phyloP scores from a whole-genome alignment of 2,888 invertebrate species.

The Pterostichus madidus region DNA sequence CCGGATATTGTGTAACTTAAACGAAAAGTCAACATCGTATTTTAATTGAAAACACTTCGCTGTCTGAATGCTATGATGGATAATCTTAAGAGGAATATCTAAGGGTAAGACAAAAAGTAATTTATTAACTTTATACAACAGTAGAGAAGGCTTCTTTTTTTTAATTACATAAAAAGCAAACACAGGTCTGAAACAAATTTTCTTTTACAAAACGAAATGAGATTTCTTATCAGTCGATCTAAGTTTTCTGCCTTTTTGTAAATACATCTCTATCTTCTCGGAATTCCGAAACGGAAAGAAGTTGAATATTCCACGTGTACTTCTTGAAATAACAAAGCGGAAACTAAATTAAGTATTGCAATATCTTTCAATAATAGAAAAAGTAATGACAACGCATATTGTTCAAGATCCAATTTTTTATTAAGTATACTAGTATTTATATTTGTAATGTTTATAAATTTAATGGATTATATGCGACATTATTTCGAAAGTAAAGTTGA shows the following conservation, averaged over 20 bases:
- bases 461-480: no score
- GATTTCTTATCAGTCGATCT: slow-evolving; percentile 58
- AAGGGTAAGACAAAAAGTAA: slow-evolving; percentile 64
- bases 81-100: slow-evolving; percentile 65
- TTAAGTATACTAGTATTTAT: no score
- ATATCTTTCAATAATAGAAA: slow-evolving; percentile 4
- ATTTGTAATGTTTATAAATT: no score
- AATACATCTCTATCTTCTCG: slow-evolving; percentile 37
- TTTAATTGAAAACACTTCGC: slow-evolving; percentile 66
- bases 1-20: slow-evolving; percentile 60
- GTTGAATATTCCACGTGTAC: slow-evolving; percentile 20
- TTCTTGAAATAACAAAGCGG: neutral
- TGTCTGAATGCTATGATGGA: slow-evolving; percentile 66
- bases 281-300: slow-evolving; percentile 3
- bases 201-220: slow-evolving; percentile 59
- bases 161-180: slow-evolving; percentile 66
- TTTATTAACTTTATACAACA: slow-evolving; percentile 64
- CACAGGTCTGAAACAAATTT: slow-evolving; percentile 65
- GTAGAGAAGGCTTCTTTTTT: slow-evolving; percentile 58
- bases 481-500: no score
- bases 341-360: neutral
- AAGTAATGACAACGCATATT: no score
- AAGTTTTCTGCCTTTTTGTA: slow-evolving; percentile 46
- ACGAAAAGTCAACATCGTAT: slow-evolving; percentile 65
- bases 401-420: no score